phyloP scores from a whole-genome alignment of 2,797 vertebrate species.

The Apodemus agrarius region DNA sequence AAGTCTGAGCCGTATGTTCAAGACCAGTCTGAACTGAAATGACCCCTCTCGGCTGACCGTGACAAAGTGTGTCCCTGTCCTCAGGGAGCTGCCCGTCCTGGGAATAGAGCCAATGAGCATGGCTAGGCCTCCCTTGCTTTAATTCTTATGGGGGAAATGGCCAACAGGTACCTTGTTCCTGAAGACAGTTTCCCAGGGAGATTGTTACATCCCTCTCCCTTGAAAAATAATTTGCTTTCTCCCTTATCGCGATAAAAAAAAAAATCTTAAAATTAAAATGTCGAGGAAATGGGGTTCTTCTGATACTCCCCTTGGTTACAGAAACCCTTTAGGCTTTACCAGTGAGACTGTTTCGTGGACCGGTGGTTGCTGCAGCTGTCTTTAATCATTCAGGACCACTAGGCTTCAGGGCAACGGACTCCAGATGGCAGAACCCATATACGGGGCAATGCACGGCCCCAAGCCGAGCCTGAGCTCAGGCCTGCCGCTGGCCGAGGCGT shows the following conservation, averaged over 20 bases:
- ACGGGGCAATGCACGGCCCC: rapidly evolving
- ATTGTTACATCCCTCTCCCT: neutral
- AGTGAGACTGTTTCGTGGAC: slow-evolving; percentile 15
- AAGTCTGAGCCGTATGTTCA: neutral
- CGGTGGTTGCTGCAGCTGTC: neutral
- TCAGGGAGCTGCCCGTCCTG: neutral
- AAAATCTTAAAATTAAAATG: slow-evolving; percentile 52
- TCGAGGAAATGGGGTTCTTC: slow-evolving; percentile 33
- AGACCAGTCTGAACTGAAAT: neutral
- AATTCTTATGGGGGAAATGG: neutral
- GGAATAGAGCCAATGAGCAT: neutral
- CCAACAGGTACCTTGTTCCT: neutral
- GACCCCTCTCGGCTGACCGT: neutral
- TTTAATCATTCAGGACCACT: slow-evolving; percentile 24
- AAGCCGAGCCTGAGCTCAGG: neutral
- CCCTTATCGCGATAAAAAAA: slow-evolving; percentile 7
- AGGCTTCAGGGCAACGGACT: neutral
- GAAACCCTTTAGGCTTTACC: slow-evolving; percentile 52
- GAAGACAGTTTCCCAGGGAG: slow-evolving; percentile 41
- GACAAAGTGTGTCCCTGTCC: neutral
- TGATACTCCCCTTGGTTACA: slow-evolving; percentile 31
- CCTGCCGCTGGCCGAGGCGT: rapidly evolving
- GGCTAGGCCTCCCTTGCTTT: neutral
- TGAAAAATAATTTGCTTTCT: slow-evolving; percentile 50
- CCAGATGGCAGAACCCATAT: neutral